phyloP scores from a whole-genome alignment of 2,888 invertebrate genomes.

The Nephrocerus scutellatus region DNA sequence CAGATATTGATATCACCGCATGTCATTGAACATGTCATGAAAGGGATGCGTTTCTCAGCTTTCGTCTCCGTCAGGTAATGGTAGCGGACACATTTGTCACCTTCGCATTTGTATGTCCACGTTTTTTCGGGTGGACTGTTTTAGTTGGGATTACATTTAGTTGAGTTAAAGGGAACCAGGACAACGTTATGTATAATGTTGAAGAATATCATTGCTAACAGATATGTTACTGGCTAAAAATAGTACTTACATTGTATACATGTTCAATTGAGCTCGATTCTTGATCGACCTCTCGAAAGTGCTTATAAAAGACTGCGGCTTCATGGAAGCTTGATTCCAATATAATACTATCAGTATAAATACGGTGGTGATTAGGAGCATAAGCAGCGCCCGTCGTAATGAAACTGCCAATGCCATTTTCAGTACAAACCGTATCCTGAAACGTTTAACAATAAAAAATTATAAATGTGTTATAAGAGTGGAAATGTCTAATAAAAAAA shows the following conservation, averaged over 20 bases:
- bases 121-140: constrained; percentile 48
- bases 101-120: constrained; percentile 72
- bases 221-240: neutral
- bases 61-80: constrained; percentile 33
- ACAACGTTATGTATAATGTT: neutral
- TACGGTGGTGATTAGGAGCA: constrained; percentile 53
- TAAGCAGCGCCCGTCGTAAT: constrained; percentile 53
- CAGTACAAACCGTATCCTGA: constrained; percentile 42
- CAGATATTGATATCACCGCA: constrained; percentile 66
- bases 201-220: neutral
- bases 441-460: constrained; percentile 16
- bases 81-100: constrained; percentile 61
- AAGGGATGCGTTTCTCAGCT: constrained; percentile 50
- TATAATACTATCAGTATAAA: constrained; percentile 55
- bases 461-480: constrained; percentile 15
- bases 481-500: constrained; percentile 18
- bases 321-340: constrained; percentile 55
- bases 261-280: constrained; percentile 28
- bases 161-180: neutral
- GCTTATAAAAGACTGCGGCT: constrained; percentile 45
- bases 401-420: constrained; percentile 48
- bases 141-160: neutral
- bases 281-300: constrained; percentile 34
- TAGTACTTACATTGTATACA: constrained; percentile 36
- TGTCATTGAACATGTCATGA: constrained; percentile 70